These are phyloP conservation scores for Agrochola lota DNA, from an alignment of 2,888 invertebrate genomes.

Conservation along the genomic window DNA sequence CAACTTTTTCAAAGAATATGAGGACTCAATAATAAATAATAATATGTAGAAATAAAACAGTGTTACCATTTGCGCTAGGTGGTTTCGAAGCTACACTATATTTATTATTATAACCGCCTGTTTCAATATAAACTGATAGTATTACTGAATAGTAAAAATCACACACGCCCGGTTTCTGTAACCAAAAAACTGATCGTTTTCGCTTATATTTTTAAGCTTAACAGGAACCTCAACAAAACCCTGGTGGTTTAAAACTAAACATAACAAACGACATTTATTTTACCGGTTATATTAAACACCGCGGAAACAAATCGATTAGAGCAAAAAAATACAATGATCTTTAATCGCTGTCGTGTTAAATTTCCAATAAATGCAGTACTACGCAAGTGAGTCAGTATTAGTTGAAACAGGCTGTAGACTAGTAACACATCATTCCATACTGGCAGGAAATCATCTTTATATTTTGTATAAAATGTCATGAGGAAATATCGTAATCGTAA, in stretches of 20 bases:
- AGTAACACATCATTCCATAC: neutral
- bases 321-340: neutral
- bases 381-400: conserved; percentile 5
- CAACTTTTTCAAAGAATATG: conserved; percentile 41
- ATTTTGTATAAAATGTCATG: conserved; percentile 34
- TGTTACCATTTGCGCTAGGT: conserved; percentile 71
- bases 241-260: neutral
- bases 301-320: neutral
- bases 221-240: too few relatives aligned
- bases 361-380: neutral
- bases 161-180: too few relatives aligned
- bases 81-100: conserved; percentile 60
- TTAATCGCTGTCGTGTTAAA: neutral
- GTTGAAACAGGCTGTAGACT: conserved; percentile 22
- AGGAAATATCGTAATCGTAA: neutral
- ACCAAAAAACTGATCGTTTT: neutral
- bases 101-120: conserved; percentile 28
- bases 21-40: conserved; percentile 64
- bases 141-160: neutral
- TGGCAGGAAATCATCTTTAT: conserved; percentile 5
- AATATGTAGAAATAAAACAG: conserved; percentile 50
- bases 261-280: neutral
- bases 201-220: too few relatives aligned
- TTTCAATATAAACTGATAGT: conserved; percentile 13
- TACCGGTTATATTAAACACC: neutral